phyloP scores from a whole-genome alignment of 2,888 invertebrate genomes.

The Synanthedon vespiformis region DNA sequence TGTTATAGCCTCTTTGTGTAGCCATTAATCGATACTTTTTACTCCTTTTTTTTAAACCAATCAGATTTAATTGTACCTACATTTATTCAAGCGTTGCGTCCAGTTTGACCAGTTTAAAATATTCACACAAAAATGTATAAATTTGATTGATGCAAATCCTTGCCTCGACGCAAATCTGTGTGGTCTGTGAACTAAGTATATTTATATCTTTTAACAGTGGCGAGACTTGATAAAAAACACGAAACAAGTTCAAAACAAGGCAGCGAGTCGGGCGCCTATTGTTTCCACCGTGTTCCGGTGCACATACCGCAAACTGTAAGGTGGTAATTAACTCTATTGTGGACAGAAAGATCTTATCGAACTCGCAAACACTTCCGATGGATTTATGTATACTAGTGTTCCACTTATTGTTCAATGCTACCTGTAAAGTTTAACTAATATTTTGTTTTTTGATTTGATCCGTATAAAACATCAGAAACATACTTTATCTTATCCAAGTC shows the following conservation, averaged over 20 bases:
- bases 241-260: slow-evolving; percentile 20
- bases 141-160: too few relatives aligned
- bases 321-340: slow-evolving; percentile 66
- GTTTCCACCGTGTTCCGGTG: slow-evolving; percentile 42
- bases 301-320: slow-evolving; percentile 9
- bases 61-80: too few relatives aligned
- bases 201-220: slow-evolving; percentile 3
- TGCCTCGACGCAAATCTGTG: slow-evolving; percentile 4
- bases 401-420: slow-evolving; percentile 38
- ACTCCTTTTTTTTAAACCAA: too few relatives aligned
- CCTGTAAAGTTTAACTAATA: neutral
- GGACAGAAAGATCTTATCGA: slow-evolving; percentile 52
- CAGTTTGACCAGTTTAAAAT: too few relatives aligned
- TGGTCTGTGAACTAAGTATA: too few relatives aligned
- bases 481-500: neutral
- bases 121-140: too few relatives aligned
- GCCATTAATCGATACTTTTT: too few relatives aligned
- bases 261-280: slow-evolving; percentile 33
- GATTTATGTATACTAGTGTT: slow-evolving; percentile 60
- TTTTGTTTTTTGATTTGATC: too few relatives aligned
- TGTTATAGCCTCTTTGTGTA: too few relatives aligned
- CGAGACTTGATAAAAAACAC: slow-evolving; percentile 39
- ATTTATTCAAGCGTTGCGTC: too few relatives aligned
- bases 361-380: slow-evolving; percentile 56
- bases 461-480: neutral